A percentile compares a stretch with the other conserved stretches of the same genome.
Conservation (phyloP, 2,113 vertebrate genomes). For the Psammodynastes pulverulentus region DNA sequence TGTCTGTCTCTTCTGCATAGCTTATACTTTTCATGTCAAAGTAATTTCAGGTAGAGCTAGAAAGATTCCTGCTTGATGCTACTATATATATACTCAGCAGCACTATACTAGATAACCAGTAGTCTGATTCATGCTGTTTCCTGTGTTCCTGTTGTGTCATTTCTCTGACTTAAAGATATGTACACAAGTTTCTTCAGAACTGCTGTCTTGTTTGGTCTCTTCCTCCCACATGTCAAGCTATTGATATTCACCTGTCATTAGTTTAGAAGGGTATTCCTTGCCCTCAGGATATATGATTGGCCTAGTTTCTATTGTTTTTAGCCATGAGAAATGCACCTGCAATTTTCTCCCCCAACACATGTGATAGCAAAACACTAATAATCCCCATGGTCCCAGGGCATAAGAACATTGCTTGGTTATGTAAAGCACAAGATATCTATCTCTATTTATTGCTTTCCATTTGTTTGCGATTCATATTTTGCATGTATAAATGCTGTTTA, state of each 20-base stretch:
- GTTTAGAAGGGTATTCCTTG: slow-evolving; percentile 51
- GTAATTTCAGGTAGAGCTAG: neutral
- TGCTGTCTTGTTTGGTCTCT: neutral
- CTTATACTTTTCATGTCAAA: neutral
- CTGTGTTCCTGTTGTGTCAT: neutral
- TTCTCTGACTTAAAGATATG: neutral
- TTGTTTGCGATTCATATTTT: neutral
- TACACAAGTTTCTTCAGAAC: neutral
- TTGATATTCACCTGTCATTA: slow-evolving; percentile 57
- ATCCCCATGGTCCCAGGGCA: neutral
- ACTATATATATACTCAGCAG: neutral
- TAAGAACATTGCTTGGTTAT: slow-evolving; percentile 25
- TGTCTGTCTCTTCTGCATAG: neutral
- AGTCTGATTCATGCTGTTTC: neutral
- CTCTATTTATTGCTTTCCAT: slow-evolving; percentile 32
- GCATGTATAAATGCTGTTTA: slow-evolving; percentile 5
- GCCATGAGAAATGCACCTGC: slow-evolving; percentile 54
- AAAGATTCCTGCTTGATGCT: neutral
- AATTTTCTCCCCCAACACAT: slow-evolving; percentile 46
- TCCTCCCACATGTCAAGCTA: slow-evolving; percentile 49
- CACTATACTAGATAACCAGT: neutral
- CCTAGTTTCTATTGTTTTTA: slow-evolving; percentile 45
- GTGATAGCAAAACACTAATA: slow-evolving; percentile 44
- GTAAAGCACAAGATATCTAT: slow-evolving; percentile 30
- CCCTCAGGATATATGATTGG: slow-evolving; percentile 46